These are phyloP conservation scores for Apodemus speciosus DNA, from an alignment of 2,113 vertebrate genomes.

Conservation along the genomic window DNA sequence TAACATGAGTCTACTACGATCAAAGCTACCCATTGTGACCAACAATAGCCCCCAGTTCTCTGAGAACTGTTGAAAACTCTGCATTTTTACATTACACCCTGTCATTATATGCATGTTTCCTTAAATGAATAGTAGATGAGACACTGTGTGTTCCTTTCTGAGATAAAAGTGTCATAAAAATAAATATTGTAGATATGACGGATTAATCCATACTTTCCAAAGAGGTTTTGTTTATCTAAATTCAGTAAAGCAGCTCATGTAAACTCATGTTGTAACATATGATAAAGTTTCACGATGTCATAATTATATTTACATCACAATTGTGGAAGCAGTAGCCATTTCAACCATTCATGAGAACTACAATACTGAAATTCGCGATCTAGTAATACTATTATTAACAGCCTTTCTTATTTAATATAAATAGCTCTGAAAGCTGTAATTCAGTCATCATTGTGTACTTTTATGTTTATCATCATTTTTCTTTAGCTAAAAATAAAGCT, in stretches of 20 bases:
- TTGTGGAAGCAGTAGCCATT: neutral
- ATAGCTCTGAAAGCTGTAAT: conserved; percentile 12
- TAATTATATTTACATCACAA: neutral
- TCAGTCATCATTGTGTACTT: neutral
- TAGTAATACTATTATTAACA: neutral
- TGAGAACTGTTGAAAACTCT: conserved; percentile 20
- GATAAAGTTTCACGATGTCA: neutral
- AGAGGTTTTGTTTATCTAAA: conserved; percentile 32
- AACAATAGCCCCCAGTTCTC: neutral
- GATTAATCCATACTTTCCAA: neutral
- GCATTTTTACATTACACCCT: neutral
- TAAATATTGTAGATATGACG: neutral
- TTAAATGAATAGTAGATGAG: neutral
- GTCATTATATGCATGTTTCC: neutral
- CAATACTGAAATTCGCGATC: neutral
- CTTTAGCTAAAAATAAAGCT: conserved; percentile 38
- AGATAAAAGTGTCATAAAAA: neutral
- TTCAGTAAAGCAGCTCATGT: neutral
- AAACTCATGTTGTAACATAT: neutral
- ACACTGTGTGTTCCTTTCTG: neutral
- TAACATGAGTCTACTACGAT: neutral
- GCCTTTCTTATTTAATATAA: conserved; percentile 40
- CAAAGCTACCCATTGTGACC: neutral
- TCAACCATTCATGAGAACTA: conserved; percentile 1
- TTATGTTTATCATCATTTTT: conserved; percentile 53